Base-by-base conservation (phyloP, 2,797 vertebrate genomes). In the Dicrostonyx torquatus region DNA sequence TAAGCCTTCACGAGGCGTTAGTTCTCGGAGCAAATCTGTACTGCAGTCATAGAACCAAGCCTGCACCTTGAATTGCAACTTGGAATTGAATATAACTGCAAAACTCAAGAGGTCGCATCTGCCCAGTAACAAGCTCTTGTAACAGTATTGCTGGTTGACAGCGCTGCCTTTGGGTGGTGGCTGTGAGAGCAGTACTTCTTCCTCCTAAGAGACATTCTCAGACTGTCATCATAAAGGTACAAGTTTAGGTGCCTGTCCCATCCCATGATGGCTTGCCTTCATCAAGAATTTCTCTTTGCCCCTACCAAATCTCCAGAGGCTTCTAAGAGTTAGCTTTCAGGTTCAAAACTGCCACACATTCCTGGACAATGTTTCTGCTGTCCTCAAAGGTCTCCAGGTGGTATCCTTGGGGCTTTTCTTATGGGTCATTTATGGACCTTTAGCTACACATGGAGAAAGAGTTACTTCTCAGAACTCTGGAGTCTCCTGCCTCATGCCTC, bases 1-100 rank as follows among this genome's bases (percentile, higher is more conserved):
- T 40, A 87, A 79, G 75, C 43, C 86, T 87, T 96, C 73, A 84
- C 70, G 6, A 89, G 17, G n/a, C 6, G 13, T 82, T 40, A 26
- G 6, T 85, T 91, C 48, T 78, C 10, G 37, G 50, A 85, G 50
- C 26, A 76, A 43, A 58, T 37, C 94, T 40, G 18, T 77, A 77
- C 95, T 91, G 91, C 55, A 77, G 29, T 90, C 92, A 82, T 26
- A 75, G 94, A 94, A 60, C 29, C 34, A 84, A 89, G 37, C 24
- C 64, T 92, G 55, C 76, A 82, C 45, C 77, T 95, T 34, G 18
- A 94, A 43, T 50, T 86, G 66, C 14, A 62, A 91, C 26, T 76
- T 75, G 37, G 75, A 85, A 70, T 72, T 95, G 68, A 20, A 70
- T 31, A 9, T 73, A 68, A 82, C 70, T 90, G 40, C 92, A 92